Evolutionary conservation across 64 coral and sea anemone genomes (phyloP).

Genomic region (Montipora foliosa): DNA sequence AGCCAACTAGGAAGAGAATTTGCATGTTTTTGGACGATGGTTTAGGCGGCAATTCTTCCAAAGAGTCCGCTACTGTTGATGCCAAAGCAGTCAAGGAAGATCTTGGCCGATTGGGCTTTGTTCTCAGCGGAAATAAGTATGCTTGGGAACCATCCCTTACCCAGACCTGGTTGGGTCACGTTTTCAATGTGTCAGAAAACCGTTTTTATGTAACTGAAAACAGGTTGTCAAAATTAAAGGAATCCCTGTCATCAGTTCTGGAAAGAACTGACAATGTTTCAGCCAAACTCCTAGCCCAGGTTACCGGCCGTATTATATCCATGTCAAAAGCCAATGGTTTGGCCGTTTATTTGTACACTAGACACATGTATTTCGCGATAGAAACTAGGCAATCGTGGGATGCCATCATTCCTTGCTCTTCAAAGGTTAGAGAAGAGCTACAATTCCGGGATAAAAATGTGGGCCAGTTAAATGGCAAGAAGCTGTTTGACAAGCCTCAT

Average conservation of each 20-base stretch:
- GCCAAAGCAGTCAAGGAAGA: background rate
- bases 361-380: slow-evolving; percentile 53
- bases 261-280: slow-evolving; percentile 1
- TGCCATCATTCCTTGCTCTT: slow-evolving; percentile 10
- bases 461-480: slow-evolving; percentile 24
- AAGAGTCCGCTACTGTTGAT: background rate
- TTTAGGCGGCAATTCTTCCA: background rate
- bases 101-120: background rate
- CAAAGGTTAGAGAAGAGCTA: slow-evolving; percentile 43
- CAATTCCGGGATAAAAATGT: slow-evolving; percentile 30
- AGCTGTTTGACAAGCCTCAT: background rate
- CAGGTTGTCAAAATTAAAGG: slow-evolving; percentile 40
- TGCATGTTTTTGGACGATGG: slow-evolving; percentile 2
- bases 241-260: slow-evolving; percentile 3
- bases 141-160: background rate
- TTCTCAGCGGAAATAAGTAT: background rate
- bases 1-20: background rate
- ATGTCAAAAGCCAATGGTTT: slow-evolving; percentile 51
- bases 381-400: slow-evolving; percentile 14
- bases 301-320: slow-evolving; percentile 29
- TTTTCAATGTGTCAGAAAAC: slow-evolving; percentile 16
- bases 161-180: background rate
- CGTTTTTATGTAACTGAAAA: background rate
- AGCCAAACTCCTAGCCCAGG: background rate
- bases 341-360: slow-evolving; percentile 18